Evolutionary conservation across 2,888 invertebrate species (phyloP).

Genomic region (Melinaea menophilus): DNA sequence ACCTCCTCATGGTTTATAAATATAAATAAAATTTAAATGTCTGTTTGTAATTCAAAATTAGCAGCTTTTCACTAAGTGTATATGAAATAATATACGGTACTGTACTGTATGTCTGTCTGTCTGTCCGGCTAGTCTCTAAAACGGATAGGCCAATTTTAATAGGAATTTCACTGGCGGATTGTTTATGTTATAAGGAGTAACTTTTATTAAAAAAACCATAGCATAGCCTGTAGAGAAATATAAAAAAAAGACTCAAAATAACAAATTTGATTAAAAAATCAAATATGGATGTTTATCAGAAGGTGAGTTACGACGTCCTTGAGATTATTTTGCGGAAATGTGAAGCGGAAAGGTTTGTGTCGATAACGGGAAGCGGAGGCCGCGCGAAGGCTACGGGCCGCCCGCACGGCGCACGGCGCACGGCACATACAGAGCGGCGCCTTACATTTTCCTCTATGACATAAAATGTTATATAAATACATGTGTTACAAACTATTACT

Average conservation of each 20-base stretch:
- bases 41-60: too few relatives aligned
- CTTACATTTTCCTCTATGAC: not conserved
- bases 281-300: not conserved
- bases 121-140: too few relatives aligned
- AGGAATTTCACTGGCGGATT: too few relatives aligned
- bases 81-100: too few relatives aligned
- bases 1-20: too few relatives aligned
- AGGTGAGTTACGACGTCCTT: constrained; percentile 11
- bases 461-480: not conserved
- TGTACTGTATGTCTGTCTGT: too few relatives aligned
- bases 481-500: not conserved
- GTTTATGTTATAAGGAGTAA: too few relatives aligned
- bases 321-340: constrained; percentile 34
- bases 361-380: constrained; percentile 42
- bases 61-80: too few relatives aligned
- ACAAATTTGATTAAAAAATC: not conserved
- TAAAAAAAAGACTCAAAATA: not conserved
- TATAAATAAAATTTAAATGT: too few relatives aligned
- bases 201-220: too few relatives aligned
- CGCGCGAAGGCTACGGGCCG: constrained; percentile 42
- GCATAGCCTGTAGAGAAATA: too few relatives aligned
- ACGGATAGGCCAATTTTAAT: too few relatives aligned
- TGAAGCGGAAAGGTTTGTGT: constrained; percentile 40
- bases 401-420: constrained; percentile 45
- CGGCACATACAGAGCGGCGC: constrained; percentile 13